Percentiles rank a stretch among this genome's conserved stretches.
Conservation (phyloP, 2,113 vertebrate genomes). For the Oncorhynchus nerka region DNA sequence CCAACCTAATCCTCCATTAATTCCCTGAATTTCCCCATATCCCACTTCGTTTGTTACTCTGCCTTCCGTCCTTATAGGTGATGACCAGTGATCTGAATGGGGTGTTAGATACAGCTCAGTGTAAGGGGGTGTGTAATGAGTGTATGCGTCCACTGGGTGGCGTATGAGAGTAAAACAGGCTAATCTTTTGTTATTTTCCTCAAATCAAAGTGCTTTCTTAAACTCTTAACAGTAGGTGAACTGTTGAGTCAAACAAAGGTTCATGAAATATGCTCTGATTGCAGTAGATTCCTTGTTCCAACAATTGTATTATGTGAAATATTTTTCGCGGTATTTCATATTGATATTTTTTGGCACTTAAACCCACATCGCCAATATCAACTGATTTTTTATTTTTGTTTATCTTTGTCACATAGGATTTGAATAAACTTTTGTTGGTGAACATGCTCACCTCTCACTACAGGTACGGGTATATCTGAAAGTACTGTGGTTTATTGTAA, state of each 20-base stretch:
- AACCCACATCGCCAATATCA: no score
- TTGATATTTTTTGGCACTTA: no score
- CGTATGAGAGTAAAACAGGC: not conserved
- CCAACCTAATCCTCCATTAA: not conserved
- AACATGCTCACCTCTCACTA: no score
- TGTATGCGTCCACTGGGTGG: constrained; percentile 47
- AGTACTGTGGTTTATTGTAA: no score
- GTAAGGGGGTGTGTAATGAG: constrained; percentile 37
- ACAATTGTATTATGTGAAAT: no score
- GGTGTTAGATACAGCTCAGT: not conserved
- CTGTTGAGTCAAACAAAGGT: no score
- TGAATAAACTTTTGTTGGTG: no score
- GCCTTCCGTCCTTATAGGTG: constrained; percentile 38
- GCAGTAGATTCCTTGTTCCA: no score
- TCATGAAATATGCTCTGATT: no score
- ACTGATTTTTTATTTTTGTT: not conserved
- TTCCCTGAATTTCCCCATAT: not conserved
- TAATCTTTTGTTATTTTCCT: not conserved
- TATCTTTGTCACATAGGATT: not conserved
- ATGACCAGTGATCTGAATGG: not conserved
- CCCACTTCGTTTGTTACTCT: not conserved
- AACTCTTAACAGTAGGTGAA: not conserved
- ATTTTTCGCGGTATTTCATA: no score
- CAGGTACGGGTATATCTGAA: no score
- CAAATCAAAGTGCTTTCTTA: not conserved